phyloP scores from a whole-genome alignment of 2,797 vertebrate genomes.

The Epinephelus malabaricus region DNA sequence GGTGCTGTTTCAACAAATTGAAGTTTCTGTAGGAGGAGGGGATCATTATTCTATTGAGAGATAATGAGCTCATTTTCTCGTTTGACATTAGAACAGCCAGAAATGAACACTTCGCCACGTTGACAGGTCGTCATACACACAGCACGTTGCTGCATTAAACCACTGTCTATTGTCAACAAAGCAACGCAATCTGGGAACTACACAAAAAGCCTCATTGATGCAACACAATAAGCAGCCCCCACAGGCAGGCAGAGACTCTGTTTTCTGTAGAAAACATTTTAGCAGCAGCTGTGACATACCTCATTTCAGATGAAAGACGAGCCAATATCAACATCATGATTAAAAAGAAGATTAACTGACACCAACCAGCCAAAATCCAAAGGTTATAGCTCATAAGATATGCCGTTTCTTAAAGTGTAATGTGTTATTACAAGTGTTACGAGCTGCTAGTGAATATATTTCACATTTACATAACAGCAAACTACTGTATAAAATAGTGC shows the following conservation, averaged over 20 bases:
- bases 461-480: slow-evolving; percentile 59
- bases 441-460: slow-evolving; percentile 59
- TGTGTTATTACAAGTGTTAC: slow-evolving; percentile 69
- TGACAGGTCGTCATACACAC: slow-evolving; percentile 72
- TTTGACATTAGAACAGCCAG: slow-evolving; percentile 68
- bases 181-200: slow-evolving; percentile 61
- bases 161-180: slow-evolving; percentile 64
- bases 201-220: slow-evolving; percentile 60
- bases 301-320: slow-evolving; percentile 77
- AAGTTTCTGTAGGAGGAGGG: slow-evolving; percentile 57
- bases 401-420: slow-evolving; percentile 54
- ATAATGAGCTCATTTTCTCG: slow-evolving; percentile 76
- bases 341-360: slow-evolving; percentile 80
- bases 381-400: slow-evolving; percentile 67
- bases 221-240: slow-evolving; percentile 66
- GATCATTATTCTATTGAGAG: slow-evolving; percentile 61
- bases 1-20: slow-evolving; percentile 71
- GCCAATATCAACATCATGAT: slow-evolving; percentile 78
- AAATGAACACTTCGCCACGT: slow-evolving; percentile 57
- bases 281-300: slow-evolving; percentile 75
- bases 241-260: slow-evolving; percentile 47
- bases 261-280: slow-evolving; percentile 64
- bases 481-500: slow-evolving; percentile 57
- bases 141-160: slow-evolving; percentile 37
- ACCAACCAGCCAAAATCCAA: slow-evolving; percentile 56